These are phyloP conservation scores for Bactericera cockerelli DNA, from an alignment of 1,140 invertebrate species.

Conservation along the genomic window DNA sequence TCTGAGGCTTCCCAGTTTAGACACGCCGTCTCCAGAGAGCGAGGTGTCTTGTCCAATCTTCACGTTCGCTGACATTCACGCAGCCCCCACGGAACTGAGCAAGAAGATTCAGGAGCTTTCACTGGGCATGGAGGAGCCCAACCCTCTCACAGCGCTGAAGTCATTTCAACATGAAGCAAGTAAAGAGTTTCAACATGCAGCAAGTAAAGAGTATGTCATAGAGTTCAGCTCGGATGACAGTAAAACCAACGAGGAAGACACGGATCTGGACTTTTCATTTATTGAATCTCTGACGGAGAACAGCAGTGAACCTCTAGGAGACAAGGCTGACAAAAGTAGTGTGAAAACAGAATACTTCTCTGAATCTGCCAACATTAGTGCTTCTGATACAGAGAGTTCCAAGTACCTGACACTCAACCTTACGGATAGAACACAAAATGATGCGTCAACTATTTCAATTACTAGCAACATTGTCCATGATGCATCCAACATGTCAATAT, in stretches of 20 bases:
- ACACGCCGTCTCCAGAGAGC: neutral
- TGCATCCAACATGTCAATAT: too few species aligned
- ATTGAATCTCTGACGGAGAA: neutral
- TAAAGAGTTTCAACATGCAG: too few species aligned
- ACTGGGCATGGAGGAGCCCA: neutral
- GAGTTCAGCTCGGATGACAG: conserved; percentile 1
- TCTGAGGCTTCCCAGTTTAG: neutral
- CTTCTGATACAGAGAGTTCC: conserved; percentile 5
- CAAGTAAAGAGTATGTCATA: neutral
- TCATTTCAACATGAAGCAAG: too few species aligned
- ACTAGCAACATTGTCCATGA: too few species aligned
- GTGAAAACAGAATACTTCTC: too few species aligned
- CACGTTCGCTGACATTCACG: neutral
- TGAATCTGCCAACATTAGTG: neutral
- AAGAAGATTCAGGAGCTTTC: neutral
- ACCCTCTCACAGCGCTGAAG: too few species aligned
- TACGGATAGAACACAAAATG: too few species aligned
- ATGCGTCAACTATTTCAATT: neutral
- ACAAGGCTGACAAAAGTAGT: too few species aligned
- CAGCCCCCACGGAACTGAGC: neutral
- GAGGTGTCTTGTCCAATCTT: conserved; percentile 1
- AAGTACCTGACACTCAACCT: neutral
- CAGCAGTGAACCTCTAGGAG: neutral
- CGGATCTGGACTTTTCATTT: neutral
- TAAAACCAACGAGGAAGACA: conserved; percentile 4